A percentile compares a stretch with the other conserved stretches of the same genome.
These are phyloP conservation scores for Hartigia nigra DNA, from an alignment of 2,888 invertebrate genomes.

Conservation along the genomic window DNA sequence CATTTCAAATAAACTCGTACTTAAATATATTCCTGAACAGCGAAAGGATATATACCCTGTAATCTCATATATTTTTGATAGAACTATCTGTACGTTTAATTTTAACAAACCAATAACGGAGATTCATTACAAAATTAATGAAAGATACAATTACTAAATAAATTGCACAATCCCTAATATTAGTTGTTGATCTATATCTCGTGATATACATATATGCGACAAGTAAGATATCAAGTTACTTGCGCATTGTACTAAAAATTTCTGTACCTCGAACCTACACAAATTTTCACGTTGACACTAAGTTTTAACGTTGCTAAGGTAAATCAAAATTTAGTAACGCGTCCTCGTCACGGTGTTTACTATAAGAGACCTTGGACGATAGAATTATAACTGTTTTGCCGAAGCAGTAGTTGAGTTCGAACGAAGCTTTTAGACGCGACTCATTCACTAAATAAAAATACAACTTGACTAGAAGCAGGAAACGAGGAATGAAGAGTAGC, in stretches of 20 bases:
- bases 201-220: neutral
- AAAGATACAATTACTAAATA: neutral
- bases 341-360: neutral
- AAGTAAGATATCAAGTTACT: neutral
- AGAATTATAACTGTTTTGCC: neutral
- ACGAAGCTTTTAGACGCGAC: neutral
- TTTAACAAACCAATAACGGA: neutral
- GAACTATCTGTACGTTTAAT: neutral
- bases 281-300: neutral
- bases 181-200: neutral
- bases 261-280: neutral
- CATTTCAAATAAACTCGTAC: neutral
- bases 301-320: neutral
- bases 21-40: neutral
- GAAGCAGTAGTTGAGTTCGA: neutral
- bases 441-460: constrained; percentile 7
- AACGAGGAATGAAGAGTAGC: neutral
- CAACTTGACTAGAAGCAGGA: neutral
- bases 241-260: neutral
- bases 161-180: neutral
- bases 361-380: neutral
- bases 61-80: neutral
- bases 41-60: neutral
- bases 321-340: neutral
- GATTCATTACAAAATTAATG: neutral